A percentile compares a stretch with the other conserved stretches of the same genome.
Evolutionary conservation across 1,140 invertebrate genomes (phyloP).

Genomic region (Euura saliciscinereae): DNA sequence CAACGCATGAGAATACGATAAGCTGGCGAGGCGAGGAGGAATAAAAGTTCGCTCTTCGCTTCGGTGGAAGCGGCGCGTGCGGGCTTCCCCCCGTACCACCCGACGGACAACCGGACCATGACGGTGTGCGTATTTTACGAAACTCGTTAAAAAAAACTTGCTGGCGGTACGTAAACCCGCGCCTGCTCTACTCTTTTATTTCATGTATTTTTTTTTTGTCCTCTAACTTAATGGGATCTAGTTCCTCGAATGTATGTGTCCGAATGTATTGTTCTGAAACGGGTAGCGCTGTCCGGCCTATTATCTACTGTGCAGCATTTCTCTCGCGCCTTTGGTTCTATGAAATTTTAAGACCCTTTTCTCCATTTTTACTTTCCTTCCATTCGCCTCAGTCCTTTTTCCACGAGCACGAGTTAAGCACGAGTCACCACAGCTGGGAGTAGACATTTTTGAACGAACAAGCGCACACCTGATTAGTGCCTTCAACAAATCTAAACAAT

Average conservation of each 20-base stretch:
- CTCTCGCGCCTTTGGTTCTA: not conserved
- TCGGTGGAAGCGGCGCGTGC: constrained; percentile 15
- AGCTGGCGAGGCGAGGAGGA: not conserved
- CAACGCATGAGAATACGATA: no score
- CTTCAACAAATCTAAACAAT: no score
- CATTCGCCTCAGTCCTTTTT: not conserved
- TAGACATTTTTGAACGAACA: not conserved
- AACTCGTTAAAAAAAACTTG: constrained; percentile 11
- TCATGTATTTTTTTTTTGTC: not conserved
- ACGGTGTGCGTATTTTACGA: constrained; percentile 18
- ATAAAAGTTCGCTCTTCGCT: not conserved
- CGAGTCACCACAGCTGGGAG: not conserved
- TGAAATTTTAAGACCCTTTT: not conserved
- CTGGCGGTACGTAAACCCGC: constrained; percentile 11
- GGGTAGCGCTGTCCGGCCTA: not conserved
- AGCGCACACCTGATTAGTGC: not conserved
- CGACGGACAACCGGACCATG: constrained; percentile 5
- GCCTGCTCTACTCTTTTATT: constrained; percentile 1
- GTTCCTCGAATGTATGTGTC: constrained; percentile 15
- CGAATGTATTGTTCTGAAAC: constrained; percentile 3
- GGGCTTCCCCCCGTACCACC: constrained; percentile 4
- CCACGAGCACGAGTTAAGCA: constrained; percentile 11
- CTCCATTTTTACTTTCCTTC: not conserved
- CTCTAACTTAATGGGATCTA: constrained; percentile 16
- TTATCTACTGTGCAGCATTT: constrained; percentile 2